Evolutionary conservation across 2,113 vertebrate species (phyloP).

Genomic region (Globicephala melas): DNA sequence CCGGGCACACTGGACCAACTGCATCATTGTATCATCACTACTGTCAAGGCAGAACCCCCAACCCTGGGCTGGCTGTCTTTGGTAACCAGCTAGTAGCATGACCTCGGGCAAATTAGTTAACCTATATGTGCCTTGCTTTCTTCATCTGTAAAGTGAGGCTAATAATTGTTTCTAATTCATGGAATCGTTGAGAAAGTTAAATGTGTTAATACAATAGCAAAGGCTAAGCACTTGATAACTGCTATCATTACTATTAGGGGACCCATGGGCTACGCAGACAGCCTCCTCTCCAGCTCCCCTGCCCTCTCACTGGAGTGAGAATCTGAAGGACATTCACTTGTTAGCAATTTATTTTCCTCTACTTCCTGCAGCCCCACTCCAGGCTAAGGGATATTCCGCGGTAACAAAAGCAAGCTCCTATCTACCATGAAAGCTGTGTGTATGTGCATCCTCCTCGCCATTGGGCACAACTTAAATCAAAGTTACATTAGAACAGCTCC

Average conservation of each 20-base stretch:
- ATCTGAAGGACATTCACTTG: background rate
- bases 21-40: too few relatives aligned
- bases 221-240: background rate
- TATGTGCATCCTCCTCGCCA: background rate
- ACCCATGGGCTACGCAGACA: background rate
- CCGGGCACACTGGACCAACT: background rate
- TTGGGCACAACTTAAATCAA: background rate
- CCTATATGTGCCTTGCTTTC: background rate
- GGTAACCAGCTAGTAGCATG: background rate
- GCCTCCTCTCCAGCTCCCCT: background rate
- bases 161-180: background rate
- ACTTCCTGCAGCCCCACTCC: background rate
- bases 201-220: background rate
- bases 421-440: background rate
- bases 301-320: background rate
- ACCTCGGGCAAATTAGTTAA: background rate
- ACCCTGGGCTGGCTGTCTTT: background rate
- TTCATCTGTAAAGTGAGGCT: background rate
- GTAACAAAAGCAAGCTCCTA: background rate
- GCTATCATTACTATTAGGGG: background rate
- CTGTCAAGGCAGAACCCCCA: background rate
- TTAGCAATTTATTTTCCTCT: background rate
- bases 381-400: background rate
- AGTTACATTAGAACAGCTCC: background rate
- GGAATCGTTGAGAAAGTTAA: background rate